Conservation (phyloP, 2,797 vertebrate species). For the Buceros bicornis region DNA sequence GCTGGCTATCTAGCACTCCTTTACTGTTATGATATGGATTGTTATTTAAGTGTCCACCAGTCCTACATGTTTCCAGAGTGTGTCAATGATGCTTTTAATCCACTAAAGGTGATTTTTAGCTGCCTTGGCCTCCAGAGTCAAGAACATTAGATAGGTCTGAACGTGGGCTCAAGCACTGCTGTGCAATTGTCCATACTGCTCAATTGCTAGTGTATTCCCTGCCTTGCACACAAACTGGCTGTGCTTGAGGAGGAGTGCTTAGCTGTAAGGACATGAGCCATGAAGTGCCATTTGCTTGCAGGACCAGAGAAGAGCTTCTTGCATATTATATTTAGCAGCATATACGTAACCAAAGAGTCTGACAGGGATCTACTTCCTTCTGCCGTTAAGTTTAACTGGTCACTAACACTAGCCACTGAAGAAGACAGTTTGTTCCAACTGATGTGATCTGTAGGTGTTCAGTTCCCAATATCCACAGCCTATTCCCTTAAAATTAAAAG, state of each 20-base stretch:
- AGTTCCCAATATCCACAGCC: neutral
- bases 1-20: neutral
- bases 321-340: neutral
- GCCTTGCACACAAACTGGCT: neutral
- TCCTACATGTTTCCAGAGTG: neutral
- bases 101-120: neutral
- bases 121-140: neutral
- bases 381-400: neutral
- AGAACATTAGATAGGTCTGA: neutral
- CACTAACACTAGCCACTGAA: neutral
- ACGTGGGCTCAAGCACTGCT: too few relatives aligned
- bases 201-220: neutral
- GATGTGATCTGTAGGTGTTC: neutral
- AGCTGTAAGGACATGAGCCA: neutral
- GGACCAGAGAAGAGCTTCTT: neutral
- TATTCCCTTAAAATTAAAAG: neutral
- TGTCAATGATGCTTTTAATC: neutral
- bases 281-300: neutral
- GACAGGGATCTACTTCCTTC: neutral
- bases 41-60: neutral
- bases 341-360: neutral
- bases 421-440: neutral
- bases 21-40: neutral
- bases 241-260: neutral
- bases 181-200: neutral